Conservation (phyloP, 2,888 invertebrate species). For the Drosophila paracracens region DNA sequence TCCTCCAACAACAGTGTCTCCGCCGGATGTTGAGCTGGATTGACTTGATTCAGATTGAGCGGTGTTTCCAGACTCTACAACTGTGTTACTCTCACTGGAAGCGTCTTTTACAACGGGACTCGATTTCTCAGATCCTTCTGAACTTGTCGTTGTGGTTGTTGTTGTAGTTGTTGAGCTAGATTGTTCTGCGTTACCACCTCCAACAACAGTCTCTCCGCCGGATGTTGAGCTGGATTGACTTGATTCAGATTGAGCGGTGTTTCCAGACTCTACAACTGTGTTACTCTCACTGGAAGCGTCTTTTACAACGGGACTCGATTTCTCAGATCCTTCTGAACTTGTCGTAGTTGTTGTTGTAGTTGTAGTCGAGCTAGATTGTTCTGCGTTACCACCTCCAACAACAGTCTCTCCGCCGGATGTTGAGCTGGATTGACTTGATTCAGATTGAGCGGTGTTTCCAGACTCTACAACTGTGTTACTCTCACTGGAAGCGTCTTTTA, state of each 20-base stretch:
- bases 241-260: not conserved
- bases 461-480: too few relatives aligned
- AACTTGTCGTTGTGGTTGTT: not conserved
- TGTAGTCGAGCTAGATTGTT: too few relatives aligned
- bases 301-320: not conserved
- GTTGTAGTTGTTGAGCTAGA: constrained; percentile 1
- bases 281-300: not conserved
- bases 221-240: not conserved
- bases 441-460: too few relatives aligned
- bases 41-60: constrained; percentile 6
- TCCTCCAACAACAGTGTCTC: not conserved
- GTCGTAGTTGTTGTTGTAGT: too few relatives aligned
- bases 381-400: too few relatives aligned
- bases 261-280: not conserved
- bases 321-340: too few relatives aligned
- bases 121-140: not conserved
- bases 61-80: constrained; percentile 10
- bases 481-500: too few relatives aligned
- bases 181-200: not conserved
- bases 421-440: too few relatives aligned
- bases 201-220: not conserved
- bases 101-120: not conserved
- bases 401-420: too few relatives aligned
- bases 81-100: not conserved
- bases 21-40: not conserved